Conservation (phyloP, 2,888 invertebrate genomes). For the Heliconius ethilla region DNA sequence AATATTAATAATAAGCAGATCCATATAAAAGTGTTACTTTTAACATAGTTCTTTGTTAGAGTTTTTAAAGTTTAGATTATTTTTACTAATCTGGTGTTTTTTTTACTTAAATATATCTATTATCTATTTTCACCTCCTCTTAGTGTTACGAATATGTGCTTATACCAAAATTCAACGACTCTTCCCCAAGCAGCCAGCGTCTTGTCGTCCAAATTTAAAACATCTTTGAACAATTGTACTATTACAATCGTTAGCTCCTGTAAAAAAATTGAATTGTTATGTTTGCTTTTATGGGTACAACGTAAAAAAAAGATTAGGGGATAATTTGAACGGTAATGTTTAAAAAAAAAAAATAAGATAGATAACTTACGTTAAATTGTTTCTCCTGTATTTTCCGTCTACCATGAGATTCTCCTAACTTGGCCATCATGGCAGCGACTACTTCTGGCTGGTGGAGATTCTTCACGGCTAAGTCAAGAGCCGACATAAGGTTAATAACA, state of each 20-base stretch:
- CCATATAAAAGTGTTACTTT: too few relatives aligned
- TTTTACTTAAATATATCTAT: not conserved
- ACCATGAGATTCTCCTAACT: conserved; percentile 62
- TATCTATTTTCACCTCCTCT: conserved; percentile 24
- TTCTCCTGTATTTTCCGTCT: conserved; percentile 51
- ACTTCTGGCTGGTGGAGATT: conserved; percentile 62
- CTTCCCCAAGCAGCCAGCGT: conserved; percentile 58
- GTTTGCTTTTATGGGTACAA: too few relatives aligned
- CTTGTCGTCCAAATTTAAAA: conserved; percentile 52
- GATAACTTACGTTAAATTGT: conserved; percentile 61
- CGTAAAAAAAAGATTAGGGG: too few relatives aligned
- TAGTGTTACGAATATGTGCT: conserved; percentile 54
- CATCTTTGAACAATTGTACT: conserved; percentile 56
- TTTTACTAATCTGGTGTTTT: too few relatives aligned
- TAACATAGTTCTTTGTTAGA: too few relatives aligned
- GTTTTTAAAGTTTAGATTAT: not conserved
- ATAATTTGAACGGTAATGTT: too few relatives aligned
- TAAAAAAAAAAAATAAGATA: not conserved
- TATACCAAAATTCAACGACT: conserved; percentile 61
- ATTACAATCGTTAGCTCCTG: conserved; percentile 62
- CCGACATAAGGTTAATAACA: conserved; percentile 62
- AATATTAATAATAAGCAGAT: too few relatives aligned
- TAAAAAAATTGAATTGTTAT: not conserved
- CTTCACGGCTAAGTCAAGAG: conserved; percentile 56
- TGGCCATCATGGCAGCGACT: conserved; percentile 62